Base-by-base conservation (phyloP, 2,797 vertebrate species). In the Mormyrus hasselquistii region DNA sequence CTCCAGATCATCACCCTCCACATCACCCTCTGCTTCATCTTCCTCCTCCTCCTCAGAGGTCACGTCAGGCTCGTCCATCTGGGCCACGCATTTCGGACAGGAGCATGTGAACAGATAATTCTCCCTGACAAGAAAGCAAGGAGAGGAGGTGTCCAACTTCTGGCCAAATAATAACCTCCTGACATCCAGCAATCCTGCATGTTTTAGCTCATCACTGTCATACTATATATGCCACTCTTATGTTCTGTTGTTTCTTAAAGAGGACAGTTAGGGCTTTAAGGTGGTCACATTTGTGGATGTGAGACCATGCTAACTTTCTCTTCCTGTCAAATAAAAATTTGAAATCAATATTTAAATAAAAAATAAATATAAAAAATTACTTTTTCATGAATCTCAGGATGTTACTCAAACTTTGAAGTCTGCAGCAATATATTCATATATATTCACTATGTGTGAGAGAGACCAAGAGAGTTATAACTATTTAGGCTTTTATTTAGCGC, bases 81-180 rank as follows among this genome's bases (percentile, higher is more conserved):
- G 98, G 0, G 96, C 96, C 88, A 95, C 89, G 92, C 99, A 99
- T 96, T 98, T 99, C 86, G 97, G 96, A 92, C 99, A 99, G 4
- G 97, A 97, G 94, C 99, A 99, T 91, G 96, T 94, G 19, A 99
- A 99, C 92, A 99, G 95, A 94, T 99, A 99, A 95, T 99, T 99
- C 94, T 99, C 98, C 96, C 99, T 99, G 93, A 25, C 87, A 52
- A 25, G 22, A 52, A 84, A 52, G 49, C 22, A 84, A 22, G 82
- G 41, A 52, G 8, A 84, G 8, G 1, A 12, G 49, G 47, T 84
- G 62, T 12, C 82, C 47, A 50, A 22, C 82, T 1, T 47, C 73
- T 19, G 38, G 73, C 73, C 38, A 79, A n/a, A 44, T 69, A n/a
- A 44, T 69, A 69, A 38, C 65, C 10, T 34, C 19, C 55, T n/a